These are phyloP conservation scores for Venustoraphidia nigricollis DNA, from an alignment of 2,888 invertebrate genomes.

Conservation along the genomic window DNA sequence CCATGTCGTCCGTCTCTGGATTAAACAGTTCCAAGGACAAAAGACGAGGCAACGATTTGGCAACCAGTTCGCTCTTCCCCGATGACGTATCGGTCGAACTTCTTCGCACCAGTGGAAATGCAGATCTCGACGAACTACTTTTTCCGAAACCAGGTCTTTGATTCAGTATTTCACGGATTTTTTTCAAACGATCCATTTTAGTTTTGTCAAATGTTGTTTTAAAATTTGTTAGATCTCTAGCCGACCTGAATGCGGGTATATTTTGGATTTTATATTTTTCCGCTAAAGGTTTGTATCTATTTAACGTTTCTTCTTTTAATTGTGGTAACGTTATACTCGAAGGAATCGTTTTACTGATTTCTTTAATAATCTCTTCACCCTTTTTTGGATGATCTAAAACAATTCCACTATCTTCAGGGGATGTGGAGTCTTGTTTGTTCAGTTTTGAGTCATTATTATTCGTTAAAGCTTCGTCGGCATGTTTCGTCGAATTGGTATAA, in stretches of 20 bases:
- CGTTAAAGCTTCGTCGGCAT: neutral
- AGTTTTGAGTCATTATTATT: conserved; percentile 23
- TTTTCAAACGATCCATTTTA: conserved; percentile 46
- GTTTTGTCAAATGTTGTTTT: conserved; percentile 30
- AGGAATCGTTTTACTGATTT: conserved; percentile 29
- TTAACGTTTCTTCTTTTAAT: conserved; percentile 29
- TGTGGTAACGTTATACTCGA: conserved; percentile 33
- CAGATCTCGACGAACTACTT: conserved; percentile 26
- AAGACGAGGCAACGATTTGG: conserved; percentile 55
- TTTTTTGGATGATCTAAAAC: conserved; percentile 28
- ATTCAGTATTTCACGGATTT: conserved; percentile 53
- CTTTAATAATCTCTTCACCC: conserved; percentile 19
- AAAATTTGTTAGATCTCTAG: neutral
- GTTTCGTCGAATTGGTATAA: neutral
- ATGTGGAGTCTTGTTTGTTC: conserved; percentile 22
- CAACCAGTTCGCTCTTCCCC: conserved; percentile 41
- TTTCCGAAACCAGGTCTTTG: conserved; percentile 48
- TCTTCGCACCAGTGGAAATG: conserved; percentile 57
- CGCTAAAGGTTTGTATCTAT: conserved; percentile 28
- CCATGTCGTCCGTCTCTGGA: conserved; percentile 80
- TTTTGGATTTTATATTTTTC: conserved; percentile 6
- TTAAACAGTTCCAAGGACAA: conserved; percentile 74
- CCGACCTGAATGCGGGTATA: conserved; percentile 3
- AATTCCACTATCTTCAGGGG: conserved; percentile 18
- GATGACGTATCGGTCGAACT: conserved; percentile 32